These are phyloP conservation scores for Trematocara macrostoma DNA, from an alignment of 2,113 vertebrate species.

Conservation along the genomic window DNA sequence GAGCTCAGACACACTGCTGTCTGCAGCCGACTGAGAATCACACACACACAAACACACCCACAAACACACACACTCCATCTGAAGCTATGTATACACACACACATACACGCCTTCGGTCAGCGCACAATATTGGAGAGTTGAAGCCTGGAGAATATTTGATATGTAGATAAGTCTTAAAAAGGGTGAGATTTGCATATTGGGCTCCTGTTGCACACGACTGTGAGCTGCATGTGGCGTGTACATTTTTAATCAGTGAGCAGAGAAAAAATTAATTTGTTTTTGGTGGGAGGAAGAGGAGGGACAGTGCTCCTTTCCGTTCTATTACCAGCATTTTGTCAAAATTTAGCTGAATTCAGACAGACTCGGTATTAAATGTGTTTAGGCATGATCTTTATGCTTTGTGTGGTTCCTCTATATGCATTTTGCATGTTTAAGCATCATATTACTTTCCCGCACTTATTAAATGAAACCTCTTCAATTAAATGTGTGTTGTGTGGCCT, in stretches of 20 bases:
- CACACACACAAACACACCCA: background rate
- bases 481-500: background rate
- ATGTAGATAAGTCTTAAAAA: slow-evolving; percentile 72
- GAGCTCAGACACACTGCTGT: slow-evolving; percentile 67
- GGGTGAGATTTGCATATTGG: slow-evolving; percentile 71
- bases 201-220: slow-evolving; percentile 55
- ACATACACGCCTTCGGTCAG: slow-evolving; percentile 19
- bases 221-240: slow-evolving; percentile 66
- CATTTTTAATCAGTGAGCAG: slow-evolving; percentile 71
- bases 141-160: slow-evolving; percentile 70
- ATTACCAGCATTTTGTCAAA: slow-evolving; percentile 65
- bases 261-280: slow-evolving; percentile 71
- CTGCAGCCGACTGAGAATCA: slow-evolving; percentile 49
- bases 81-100: background rate
- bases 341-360: background rate
- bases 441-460: background rate
- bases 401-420: background rate
- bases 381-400: background rate
- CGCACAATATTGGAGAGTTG: slow-evolving; percentile 35
- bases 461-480: slow-evolving; percentile 12
- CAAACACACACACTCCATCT: background rate
- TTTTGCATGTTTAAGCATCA: background rate
- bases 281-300: slow-evolving; percentile 28
- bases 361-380: rapidly evolving
- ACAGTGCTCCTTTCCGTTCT: slow-evolving; percentile 18